These are phyloP conservation scores for Drosophila quinaria DNA, from an alignment of 2,888 invertebrate species.

Conservation along the genomic window DNA sequence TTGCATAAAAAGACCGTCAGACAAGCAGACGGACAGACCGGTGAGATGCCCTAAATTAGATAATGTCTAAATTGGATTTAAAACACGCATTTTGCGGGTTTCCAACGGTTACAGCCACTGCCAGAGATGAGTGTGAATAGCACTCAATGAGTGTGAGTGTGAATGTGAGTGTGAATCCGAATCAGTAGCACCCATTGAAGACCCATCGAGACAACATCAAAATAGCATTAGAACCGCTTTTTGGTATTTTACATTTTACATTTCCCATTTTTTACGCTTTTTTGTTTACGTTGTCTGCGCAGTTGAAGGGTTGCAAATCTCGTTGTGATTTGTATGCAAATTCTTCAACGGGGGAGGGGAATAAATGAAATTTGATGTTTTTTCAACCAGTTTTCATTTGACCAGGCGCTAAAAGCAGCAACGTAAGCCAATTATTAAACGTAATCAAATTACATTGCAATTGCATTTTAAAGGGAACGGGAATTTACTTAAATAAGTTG, in stretches of 20 bases:
- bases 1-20: slow-evolving; percentile 68
- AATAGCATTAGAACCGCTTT: slow-evolving; percentile 73
- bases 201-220: slow-evolving; percentile 81
- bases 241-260: slow-evolving; percentile 41
- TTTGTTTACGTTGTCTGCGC: slow-evolving; percentile 37
- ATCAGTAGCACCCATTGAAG: slow-evolving; percentile 68
- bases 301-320: slow-evolving; percentile 72
- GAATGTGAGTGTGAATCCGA: slow-evolving; percentile 32
- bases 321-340: slow-evolving; percentile 74
- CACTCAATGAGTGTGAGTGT: slow-evolving; percentile 10
- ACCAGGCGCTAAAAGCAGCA: slow-evolving; percentile 46
- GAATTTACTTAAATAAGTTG: neutral
- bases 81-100: slow-evolving; percentile 84
- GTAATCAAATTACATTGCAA: slow-evolving; percentile 63
- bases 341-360: slow-evolving; percentile 19
- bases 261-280: slow-evolving; percentile 13
- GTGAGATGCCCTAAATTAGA: slow-evolving; percentile 84
- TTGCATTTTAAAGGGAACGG: neutral
- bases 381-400: slow-evolving; percentile 35
- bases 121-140: slow-evolving; percentile 7
- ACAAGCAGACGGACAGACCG: slow-evolving; percentile 37
- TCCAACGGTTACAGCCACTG: slow-evolving; percentile 51
- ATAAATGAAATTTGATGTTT: slow-evolving; percentile 65
- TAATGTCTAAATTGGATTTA: slow-evolving; percentile 85
- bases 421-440: slow-evolving; percentile 67